phyloP scores from a whole-genome alignment of 2,888 invertebrate species.

The Geotrupes spiniger region DNA sequence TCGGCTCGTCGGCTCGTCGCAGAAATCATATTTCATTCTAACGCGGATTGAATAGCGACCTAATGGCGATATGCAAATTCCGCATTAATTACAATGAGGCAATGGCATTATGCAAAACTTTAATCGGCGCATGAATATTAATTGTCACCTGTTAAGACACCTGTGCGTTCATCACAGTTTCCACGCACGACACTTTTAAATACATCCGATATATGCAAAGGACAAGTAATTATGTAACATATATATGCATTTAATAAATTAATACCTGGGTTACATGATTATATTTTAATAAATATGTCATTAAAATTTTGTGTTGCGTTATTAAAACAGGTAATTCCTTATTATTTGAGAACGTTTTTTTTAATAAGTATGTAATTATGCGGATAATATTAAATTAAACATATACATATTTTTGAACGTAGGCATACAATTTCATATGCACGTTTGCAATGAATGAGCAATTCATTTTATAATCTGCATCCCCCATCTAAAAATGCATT shows the following conservation, averaged over 20 bases:
- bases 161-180: constrained; percentile 33
- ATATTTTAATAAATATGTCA: constrained; percentile 3
- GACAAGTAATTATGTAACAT: constrained; percentile 18
- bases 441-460: no score
- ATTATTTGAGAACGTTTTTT: background rate
- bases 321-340: background rate
- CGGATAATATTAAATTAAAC: no score
- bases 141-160: constrained; percentile 32
- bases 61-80: constrained; percentile 3
- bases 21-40: constrained; percentile 2
- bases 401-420: no score
- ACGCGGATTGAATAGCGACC: background rate
- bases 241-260: constrained; percentile 13
- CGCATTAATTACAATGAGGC: constrained; percentile 2
- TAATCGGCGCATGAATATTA: constrained; percentile 28
- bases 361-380: no score
- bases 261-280: constrained; percentile 10
- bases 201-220: constrained; percentile 29
- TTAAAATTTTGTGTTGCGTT: background rate
- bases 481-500: no score
- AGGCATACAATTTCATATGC: no score
- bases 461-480: no score
- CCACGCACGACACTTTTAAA: constrained; percentile 25
- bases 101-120: constrained; percentile 8
- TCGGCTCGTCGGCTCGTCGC: constrained; percentile 4